These are phyloP conservation scores for Cephus runcator DNA, from an alignment of 2,888 invertebrate species.

Conservation along the genomic window DNA sequence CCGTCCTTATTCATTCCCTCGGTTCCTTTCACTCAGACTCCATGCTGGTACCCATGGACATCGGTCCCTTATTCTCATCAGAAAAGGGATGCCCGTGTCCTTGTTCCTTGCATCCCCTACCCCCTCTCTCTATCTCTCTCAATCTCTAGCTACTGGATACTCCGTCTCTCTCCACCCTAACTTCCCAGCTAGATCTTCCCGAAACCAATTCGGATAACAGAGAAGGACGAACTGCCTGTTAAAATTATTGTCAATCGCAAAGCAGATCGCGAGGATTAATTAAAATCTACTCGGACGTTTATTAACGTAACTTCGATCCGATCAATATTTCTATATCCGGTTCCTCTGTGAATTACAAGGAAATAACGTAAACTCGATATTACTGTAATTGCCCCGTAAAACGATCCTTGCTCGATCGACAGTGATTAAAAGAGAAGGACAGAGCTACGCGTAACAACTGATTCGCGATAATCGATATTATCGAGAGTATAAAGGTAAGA, in stretches of 20 bases:
- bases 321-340: background rate
- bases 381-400: background rate
- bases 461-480: background rate
- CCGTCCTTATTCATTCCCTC: background rate
- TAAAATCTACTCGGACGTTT: background rate
- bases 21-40: background rate
- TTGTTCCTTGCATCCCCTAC: constrained; percentile 6
- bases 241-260: background rate
- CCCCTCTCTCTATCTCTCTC: background rate
- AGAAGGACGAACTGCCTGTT: constrained; percentile 8
- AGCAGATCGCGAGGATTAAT: background rate
- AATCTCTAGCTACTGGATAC: background rate
- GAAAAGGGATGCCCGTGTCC: background rate
- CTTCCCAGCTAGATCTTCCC: constrained; percentile 48
- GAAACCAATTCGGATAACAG: constrained; percentile 51
- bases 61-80: background rate
- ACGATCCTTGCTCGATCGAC: background rate
- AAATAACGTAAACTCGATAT: background rate
- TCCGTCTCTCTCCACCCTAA: constrained; percentile 25
- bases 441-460: background rate
- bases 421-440: background rate
- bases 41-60: background rate
- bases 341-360: background rate
- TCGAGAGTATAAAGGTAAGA: background rate
- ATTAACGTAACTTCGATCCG: background rate